phyloP scores from a whole-genome alignment of 2,888 invertebrate genomes.

The Standfussiana lucernea region DNA sequence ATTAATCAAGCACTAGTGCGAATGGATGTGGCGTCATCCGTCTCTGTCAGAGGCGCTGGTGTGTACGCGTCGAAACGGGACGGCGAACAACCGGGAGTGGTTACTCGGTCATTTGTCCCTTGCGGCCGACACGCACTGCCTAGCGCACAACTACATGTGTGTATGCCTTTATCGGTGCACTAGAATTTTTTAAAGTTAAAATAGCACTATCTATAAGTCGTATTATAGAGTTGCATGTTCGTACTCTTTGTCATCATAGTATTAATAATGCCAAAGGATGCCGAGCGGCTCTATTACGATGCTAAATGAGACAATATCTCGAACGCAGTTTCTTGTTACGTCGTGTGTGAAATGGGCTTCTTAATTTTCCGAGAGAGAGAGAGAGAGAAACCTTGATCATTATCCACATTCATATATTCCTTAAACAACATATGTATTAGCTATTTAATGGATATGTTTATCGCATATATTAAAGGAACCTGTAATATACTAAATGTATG shows the following conservation, averaged over 20 bases:
- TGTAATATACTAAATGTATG: slow-evolving; percentile 47
- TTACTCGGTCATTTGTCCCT: slow-evolving; percentile 86
- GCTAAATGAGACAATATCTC: slow-evolving; percentile 17
- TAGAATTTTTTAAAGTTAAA: slow-evolving; percentile 57
- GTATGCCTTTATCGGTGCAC: slow-evolving; percentile 72
- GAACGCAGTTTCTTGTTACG: background rate
- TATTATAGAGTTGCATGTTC: slow-evolving; percentile 28
- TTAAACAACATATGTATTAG: slow-evolving; percentile 38
- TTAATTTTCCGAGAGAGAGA: background rate
- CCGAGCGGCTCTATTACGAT: slow-evolving; percentile 2
- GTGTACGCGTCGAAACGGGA: slow-evolving; percentile 79
- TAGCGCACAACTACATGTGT: slow-evolving; percentile 75
- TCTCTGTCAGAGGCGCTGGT: slow-evolving; percentile 82
- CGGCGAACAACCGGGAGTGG: slow-evolving; percentile 84
- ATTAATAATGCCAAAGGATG: slow-evolving; percentile 2
- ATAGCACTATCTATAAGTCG: slow-evolving; percentile 33
- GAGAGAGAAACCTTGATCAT: slow-evolving; percentile 20
- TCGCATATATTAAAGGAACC: slow-evolving; percentile 45
- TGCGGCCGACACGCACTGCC: slow-evolving; percentile 81
- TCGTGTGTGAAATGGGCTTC: slow-evolving; percentile 10
- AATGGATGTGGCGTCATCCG: slow-evolving; percentile 81
- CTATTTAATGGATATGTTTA: slow-evolving; percentile 53
- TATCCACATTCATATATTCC: slow-evolving; percentile 48
- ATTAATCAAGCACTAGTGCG: slow-evolving; percentile 86
- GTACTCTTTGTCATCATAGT: slow-evolving; percentile 13